A percentile compares a stretch with the other conserved stretches of the same genome.
Conservation (phyloP, 2,888 invertebrate genomes). For the Panopea generosa region DNA sequence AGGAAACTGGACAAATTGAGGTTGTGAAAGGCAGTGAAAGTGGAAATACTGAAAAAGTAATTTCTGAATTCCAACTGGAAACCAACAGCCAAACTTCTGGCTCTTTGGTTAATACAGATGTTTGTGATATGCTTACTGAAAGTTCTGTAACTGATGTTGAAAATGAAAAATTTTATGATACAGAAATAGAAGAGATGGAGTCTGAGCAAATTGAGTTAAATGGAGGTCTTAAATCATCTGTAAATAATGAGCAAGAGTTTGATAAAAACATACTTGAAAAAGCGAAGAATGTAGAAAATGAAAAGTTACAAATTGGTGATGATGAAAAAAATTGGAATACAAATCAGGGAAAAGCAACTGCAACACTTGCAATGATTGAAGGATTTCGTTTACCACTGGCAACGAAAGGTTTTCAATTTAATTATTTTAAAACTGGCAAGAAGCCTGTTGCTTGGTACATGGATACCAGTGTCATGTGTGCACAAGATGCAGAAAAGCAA, state of each 20-base stretch:
- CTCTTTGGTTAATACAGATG: no score
- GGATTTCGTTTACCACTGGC: slow-evolving; percentile 72
- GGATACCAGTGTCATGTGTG: slow-evolving; percentile 69
- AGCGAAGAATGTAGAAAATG: neutral
- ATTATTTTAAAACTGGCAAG: slow-evolving; percentile 74
- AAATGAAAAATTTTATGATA: no score
- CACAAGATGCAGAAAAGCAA: slow-evolving; percentile 63
- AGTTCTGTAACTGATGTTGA: no score
- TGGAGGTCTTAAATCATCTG: no score
- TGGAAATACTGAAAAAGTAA: no score
- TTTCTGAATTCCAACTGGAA: no score
- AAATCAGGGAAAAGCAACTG: neutral
- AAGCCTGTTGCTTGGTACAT: slow-evolving; percentile 77
- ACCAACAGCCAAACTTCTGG: no score
- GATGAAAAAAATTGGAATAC: neutral
- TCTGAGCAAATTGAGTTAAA: no score
- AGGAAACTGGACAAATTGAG: slow-evolving; percentile 19
- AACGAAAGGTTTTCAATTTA: slow-evolving; percentile 73
- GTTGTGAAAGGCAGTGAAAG: neutral
- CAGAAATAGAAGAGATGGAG: no score
- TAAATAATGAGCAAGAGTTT: no score
- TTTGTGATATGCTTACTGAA: no score
- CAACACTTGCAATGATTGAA: slow-evolving; percentile 60
- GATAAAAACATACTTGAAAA: neutral
- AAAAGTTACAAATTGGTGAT: neutral